phyloP scores from a whole-genome alignment of 2,797 vertebrate species.

The Anguilla marmorata region DNA sequence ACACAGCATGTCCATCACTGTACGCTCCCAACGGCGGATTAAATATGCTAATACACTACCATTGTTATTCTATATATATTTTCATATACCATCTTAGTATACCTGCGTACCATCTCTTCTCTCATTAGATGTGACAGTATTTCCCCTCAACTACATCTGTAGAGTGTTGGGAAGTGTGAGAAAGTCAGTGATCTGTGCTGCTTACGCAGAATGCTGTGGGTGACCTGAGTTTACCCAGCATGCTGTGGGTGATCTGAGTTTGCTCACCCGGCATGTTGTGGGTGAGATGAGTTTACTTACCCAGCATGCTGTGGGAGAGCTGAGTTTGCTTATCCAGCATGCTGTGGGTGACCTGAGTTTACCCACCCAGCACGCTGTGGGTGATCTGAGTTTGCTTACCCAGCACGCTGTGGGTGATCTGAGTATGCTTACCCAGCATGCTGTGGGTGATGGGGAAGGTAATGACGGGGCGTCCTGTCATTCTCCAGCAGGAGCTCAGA shows the following conservation, averaged over 20 bases:
- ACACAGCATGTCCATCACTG: too few relatives aligned
- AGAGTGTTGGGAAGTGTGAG: not conserved
- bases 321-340: constrained; percentile 77
- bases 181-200: constrained; percentile 34
- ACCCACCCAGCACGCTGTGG: constrained; percentile 77
- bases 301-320: constrained; percentile 76
- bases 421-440: constrained; percentile 85
- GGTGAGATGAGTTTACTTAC: constrained; percentile 76
- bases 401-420: constrained; percentile 77
- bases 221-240: too few relatives aligned
- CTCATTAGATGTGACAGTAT: not conserved
- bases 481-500: constrained; percentile 93
- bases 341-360: constrained; percentile 44
- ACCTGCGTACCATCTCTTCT: too few relatives aligned
- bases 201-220: constrained; percentile 79
- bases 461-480: constrained; percentile 93
- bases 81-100: too few relatives aligned
- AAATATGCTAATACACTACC: not conserved
- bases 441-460: constrained; percentile 90
- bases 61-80: not conserved
- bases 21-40: too few relatives aligned
- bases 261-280: constrained; percentile 87
- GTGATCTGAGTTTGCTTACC: constrained; percentile 70
- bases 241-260: not conserved
- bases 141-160: not conserved